phyloP scores from a whole-genome alignment of 1,140 invertebrate species.

The Euura lappo region DNA sequence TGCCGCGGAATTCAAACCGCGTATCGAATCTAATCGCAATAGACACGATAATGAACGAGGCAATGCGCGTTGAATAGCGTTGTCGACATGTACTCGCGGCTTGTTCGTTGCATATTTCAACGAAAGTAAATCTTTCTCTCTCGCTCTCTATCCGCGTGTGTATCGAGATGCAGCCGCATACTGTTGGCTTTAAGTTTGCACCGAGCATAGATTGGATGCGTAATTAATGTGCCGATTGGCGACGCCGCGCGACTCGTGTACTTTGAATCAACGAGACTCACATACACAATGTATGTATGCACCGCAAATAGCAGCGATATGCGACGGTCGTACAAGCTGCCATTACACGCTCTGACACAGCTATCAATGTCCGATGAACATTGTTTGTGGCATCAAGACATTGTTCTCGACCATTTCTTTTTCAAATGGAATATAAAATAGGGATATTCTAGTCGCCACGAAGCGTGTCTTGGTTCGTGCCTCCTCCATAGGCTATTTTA shows the following conservation, averaged over 20 bases:
- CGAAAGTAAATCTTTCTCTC: background rate
- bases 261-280: conserved; percentile 2
- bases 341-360: too few relatives aligned
- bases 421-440: too few relatives aligned
- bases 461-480: too few relatives aligned
- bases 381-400: too few relatives aligned
- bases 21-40: background rate
- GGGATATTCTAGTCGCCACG: too few relatives aligned
- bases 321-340: background rate
- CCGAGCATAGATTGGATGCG: conserved; percentile 3
- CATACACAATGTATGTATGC: background rate
- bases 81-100: background rate
- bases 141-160: background rate
- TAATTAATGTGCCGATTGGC: conserved; percentile 7
- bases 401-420: too few relatives aligned
- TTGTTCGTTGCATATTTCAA: conserved; percentile 5
- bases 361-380: too few relatives aligned
- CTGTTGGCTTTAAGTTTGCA: background rate
- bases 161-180: background rate
- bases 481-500: too few relatives aligned
- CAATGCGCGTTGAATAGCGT: background rate
- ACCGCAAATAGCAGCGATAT: background rate
- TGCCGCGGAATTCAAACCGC: too few relatives aligned
- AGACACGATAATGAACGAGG: conserved; percentile 1
- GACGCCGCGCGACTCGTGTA: conserved; percentile 6